Evolutionary conservation across 2,797 vertebrate species (phyloP).

Genomic region (Poecilia velifera): DNA sequence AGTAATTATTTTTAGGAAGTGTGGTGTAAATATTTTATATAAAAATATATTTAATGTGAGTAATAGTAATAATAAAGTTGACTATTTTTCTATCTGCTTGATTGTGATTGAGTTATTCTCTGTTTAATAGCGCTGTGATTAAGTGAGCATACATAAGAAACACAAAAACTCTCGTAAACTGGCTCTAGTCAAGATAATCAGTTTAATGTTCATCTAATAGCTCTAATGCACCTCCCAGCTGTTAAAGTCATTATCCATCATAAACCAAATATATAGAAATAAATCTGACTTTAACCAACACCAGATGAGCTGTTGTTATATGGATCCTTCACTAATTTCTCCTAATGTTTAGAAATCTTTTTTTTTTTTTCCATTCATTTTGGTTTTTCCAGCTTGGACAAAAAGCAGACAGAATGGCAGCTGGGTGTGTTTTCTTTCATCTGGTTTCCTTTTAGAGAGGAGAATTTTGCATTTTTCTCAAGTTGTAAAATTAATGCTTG

Average conservation of each 20-base stretch:
- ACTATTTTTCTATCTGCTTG: background rate
- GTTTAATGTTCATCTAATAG: background rate
- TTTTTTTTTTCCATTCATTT: background rate
- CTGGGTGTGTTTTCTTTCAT: background rate
- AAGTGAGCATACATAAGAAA: background rate
- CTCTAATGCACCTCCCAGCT: background rate
- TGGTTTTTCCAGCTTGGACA: background rate
- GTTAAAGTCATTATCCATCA: background rate
- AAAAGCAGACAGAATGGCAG: background rate
- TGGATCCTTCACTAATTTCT: background rate
- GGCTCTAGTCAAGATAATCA: background rate
- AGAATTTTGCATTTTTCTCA: background rate
- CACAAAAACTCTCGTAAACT: background rate
- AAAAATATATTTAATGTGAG: background rate
- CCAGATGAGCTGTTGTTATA: background rate
- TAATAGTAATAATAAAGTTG: background rate
- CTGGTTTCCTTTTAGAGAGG: background rate
- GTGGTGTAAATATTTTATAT: background rate
- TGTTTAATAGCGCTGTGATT: background rate
- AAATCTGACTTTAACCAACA: background rate
- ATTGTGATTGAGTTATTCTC: background rate
- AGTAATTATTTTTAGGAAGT: background rate
- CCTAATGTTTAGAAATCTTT: background rate
- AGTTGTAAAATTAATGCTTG: background rate
- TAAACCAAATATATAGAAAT: background rate